Percentiles rank a stretch among this genome's conserved stretches.
phyloP scores from a whole-genome alignment of 2,797 vertebrate species.

The Synanceia verrucosa region DNA sequence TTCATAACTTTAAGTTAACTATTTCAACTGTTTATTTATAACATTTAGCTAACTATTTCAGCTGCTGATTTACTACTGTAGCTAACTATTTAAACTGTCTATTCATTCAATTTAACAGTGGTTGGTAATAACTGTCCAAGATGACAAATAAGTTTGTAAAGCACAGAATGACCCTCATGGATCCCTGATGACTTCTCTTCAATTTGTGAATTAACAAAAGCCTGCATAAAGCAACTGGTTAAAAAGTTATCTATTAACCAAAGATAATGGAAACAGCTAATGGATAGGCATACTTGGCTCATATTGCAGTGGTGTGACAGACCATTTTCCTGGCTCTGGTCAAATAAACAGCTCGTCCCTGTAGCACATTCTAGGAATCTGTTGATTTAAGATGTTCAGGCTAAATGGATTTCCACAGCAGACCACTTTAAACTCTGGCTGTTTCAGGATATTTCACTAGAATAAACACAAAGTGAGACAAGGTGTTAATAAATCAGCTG shows the following conservation, averaged over 20 bases:
- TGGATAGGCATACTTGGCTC: constrained; percentile 22
- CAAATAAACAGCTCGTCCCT: constrained; percentile 53
- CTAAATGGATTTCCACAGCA: constrained; percentile 3
- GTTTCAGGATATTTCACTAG: neutral
- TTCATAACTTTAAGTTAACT: neutral
- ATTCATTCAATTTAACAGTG: neutral
- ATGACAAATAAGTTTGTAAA: constrained; percentile 17
- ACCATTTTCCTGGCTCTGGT: constrained; percentile 14
- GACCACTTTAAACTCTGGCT: constrained; percentile 6
- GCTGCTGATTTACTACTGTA: neutral
- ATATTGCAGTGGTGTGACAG: constrained; percentile 8
- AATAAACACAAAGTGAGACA: constrained; percentile 16
- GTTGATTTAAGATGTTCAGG: constrained; percentile 15
- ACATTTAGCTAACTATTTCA: neutral
- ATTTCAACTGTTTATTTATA: neutral
- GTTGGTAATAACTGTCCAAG: neutral
- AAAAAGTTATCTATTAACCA: constrained; percentile 56
- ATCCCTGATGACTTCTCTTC: neutral
- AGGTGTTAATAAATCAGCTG: constrained; percentile 38
- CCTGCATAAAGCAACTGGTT: constrained; percentile 9
- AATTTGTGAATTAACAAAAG: constrained; percentile 25
- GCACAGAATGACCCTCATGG: neutral
- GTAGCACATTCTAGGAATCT: constrained; percentile 24
- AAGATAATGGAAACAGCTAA: constrained; percentile 47
- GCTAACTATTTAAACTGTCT: neutral